These are phyloP conservation scores for Drosophila ananassae DNA, from an alignment of 1,140 invertebrate genomes.

Conservation along the genomic window DNA sequence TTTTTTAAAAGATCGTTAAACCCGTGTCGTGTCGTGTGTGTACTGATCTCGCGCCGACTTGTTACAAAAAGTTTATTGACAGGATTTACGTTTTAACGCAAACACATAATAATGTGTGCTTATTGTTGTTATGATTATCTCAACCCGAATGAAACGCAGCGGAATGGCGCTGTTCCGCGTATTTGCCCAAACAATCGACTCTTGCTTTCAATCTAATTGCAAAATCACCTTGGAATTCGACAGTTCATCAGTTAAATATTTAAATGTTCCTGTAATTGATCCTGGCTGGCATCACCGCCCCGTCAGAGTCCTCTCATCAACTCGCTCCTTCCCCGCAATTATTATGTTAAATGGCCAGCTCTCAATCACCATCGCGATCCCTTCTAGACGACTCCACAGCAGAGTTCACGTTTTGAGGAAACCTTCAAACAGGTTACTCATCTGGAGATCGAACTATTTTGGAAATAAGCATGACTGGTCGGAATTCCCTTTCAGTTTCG, in stretches of 20 bases:
- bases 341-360: constrained; percentile 35
- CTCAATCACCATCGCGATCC: constrained; percentile 57
- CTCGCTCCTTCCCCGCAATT: constrained; percentile 34
- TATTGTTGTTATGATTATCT: constrained; percentile 38
- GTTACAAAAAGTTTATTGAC: constrained; percentile 72
- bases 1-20: constrained; percentile 67
- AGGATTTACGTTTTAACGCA: constrained; percentile 60
- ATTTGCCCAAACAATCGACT: constrained; percentile 47
- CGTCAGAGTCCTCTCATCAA: constrained; percentile 43
- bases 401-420: constrained; percentile 20
- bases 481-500: constrained; percentile 9
- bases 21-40: constrained; percentile 36
- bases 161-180: constrained; percentile 28
- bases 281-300: constrained; percentile 39
- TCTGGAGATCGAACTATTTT: neutral
- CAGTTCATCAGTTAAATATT: constrained; percentile 14
- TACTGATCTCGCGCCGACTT: constrained; percentile 29
- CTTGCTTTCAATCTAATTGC: constrained; percentile 58
- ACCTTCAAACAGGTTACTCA: constrained; percentile 26
- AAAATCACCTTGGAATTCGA: constrained; percentile 46
- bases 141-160: constrained; percentile 29
- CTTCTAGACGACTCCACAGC: constrained; percentile 30
- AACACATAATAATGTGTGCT: constrained; percentile 46
- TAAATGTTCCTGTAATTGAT: constrained; percentile 43
- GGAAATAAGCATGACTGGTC: constrained; percentile 38